Base-by-base conservation (phyloP, 2,888 invertebrate genomes). In the Adela reaumurella region DNA sequence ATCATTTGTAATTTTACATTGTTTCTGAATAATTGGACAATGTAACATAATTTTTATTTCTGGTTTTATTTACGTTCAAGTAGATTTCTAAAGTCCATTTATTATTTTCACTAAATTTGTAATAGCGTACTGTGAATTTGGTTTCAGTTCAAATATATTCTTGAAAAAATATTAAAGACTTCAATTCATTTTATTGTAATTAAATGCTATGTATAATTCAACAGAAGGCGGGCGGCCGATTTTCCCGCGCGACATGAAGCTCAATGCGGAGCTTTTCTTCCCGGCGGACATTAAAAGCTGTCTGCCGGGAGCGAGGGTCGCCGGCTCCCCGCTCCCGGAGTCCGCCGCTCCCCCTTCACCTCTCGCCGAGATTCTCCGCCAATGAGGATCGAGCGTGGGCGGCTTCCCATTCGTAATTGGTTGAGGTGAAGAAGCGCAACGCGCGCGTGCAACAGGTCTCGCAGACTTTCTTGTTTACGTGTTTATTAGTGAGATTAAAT, bases 361-460 rank as follows among this genome's bases (percentile, higher is more conserved):
- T 53, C 53, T 51, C 52, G 54, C 52, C 55, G 56, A 55, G 35
- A n/a, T n/a, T 47, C 51, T 35, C 17, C 17, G 64, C 73, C 68
- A 80, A 77, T 76, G 63, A 66, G 64, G 52, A 58, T 48, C 57
- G 67, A 62, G 60, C 71, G 67, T 65, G 80, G 70, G 78, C 74
- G 70, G 72, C 58, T 78, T 76, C 70, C 72, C 74, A 55, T 59
- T 58, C 46, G 51, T 54, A 59, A 76, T 77, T 74, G 78, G 79
- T 58, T 54, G 65, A 67, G 64, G 59, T 57, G 57, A 57, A 63
- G 65, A 65, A 14, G 64, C 64, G 74, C 74, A 70, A 65, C 72
- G 67, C 60, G 67, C 65, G 74, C 73, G 50, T 71, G 83, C 64
- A 84, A 85, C 68, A 84, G 84, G 79, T 79, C 70, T 67, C 67